Conservation (phyloP, 2,113 vertebrate species). For the Misgurnus mizolepis region DNA sequence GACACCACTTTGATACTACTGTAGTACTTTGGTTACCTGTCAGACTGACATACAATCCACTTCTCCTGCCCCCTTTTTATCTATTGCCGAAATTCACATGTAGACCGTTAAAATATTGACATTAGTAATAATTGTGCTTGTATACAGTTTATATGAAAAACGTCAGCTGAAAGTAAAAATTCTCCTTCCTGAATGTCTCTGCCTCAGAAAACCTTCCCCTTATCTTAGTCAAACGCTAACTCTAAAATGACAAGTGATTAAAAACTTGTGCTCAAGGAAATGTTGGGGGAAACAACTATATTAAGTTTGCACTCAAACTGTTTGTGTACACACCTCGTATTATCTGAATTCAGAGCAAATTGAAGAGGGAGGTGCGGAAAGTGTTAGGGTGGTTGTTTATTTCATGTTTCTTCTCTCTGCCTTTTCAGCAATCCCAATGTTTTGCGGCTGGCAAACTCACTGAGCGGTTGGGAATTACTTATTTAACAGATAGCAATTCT, state of each 20-base stretch:
- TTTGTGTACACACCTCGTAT: conserved; percentile 42
- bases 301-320: conserved; percentile 8
- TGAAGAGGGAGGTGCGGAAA: conserved; percentile 51
- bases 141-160: too few relatives aligned
- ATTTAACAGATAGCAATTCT: conserved; percentile 83
- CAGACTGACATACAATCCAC: too few relatives aligned
- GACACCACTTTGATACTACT: too few relatives aligned
- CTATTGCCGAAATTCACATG: too few relatives aligned
- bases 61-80: too few relatives aligned
- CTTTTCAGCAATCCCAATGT: conserved; percentile 78
- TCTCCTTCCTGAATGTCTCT: not conserved
- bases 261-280: conserved; percentile 12
- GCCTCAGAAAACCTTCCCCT: not conserved
- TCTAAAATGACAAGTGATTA: not conserved
- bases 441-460: conserved; percentile 75
- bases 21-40: too few relatives aligned
- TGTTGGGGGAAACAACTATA: not conserved
- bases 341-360: conserved; percentile 51
- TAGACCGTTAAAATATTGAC: too few relatives aligned
- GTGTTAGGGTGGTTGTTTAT: conserved; percentile 55
- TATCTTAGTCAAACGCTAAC: not conserved
- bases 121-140: too few relatives aligned
- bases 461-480: conserved; percentile 80
- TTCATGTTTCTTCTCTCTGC: conserved; percentile 65
- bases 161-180: not conserved